phyloP scores from a whole-genome alignment of 2,888 invertebrate species.

The Parnassius smintheus region DNA sequence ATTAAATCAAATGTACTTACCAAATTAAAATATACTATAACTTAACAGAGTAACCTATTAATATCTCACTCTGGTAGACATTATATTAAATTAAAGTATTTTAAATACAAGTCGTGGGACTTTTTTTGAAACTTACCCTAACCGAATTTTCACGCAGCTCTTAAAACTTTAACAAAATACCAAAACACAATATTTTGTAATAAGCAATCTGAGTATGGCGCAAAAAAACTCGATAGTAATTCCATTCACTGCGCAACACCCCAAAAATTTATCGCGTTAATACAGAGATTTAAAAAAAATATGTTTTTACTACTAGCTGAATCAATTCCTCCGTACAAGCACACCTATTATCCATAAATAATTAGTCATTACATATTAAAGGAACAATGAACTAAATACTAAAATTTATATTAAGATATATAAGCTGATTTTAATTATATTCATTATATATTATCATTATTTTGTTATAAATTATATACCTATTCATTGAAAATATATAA shows the following conservation, averaged over 20 bases:
- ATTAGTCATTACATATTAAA: too few species aligned
- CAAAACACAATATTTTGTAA: too few species aligned
- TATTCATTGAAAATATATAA: conserved; percentile 5
- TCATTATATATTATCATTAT: not conserved
- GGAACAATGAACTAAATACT: not conserved
- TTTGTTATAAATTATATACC: too few species aligned
- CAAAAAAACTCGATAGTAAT: not conserved
- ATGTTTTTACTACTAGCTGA: not conserved
- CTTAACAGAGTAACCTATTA: conserved; percentile 4
- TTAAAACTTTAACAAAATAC: too few species aligned
- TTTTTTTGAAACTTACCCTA: too few species aligned
- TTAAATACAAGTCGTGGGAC: too few species aligned
- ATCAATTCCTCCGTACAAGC: too few species aligned
- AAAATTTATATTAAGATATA: conserved; percentile 17
- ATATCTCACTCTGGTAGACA: too few species aligned
- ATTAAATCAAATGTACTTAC: conserved; percentile 15
- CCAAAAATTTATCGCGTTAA: conserved; percentile 18
- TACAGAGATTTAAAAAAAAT: conserved; percentile 15
- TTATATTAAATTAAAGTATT: too few species aligned
- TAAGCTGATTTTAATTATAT: not conserved
- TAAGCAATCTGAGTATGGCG: not conserved
- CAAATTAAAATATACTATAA: conserved; percentile 9
- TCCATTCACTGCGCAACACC: not conserved
- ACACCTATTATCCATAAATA: too few species aligned
- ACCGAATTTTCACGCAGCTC: too few species aligned